Evolutionary conservation across 2,888 invertebrate genomes (phyloP).

Genomic region (Xestia ashworthii): DNA sequence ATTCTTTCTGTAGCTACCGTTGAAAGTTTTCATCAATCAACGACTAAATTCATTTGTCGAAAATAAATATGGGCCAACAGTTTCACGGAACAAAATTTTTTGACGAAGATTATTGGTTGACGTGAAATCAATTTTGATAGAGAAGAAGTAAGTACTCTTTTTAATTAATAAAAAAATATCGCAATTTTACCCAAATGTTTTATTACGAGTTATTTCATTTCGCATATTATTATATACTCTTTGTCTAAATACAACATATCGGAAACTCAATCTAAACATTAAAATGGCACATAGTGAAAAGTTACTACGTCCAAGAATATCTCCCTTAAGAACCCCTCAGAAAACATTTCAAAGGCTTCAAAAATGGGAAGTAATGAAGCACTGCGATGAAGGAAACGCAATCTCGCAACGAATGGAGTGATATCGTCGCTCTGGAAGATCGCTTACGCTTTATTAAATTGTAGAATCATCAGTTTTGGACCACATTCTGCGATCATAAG

Average conservation of each 20-base stretch:
- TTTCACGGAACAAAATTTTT: background rate
- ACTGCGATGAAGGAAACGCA: constrained; percentile 48
- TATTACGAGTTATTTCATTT: background rate
- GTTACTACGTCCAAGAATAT: constrained; percentile 12
- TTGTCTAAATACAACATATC: background rate
- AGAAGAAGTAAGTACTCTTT: background rate
- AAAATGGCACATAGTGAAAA: background rate
- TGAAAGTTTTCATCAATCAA: constrained; percentile 48
- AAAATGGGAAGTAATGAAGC: constrained; percentile 39
- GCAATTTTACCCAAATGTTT: background rate
- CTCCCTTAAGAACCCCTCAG: background rate
- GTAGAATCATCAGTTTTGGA: constrained; percentile 52
- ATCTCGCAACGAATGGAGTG: constrained; percentile 54
- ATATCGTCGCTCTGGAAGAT: constrained; percentile 42
- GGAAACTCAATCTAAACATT: background rate
- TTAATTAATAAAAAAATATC: background rate
- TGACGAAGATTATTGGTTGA: background rate
- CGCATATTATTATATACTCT: background rate
- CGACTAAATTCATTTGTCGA: constrained; percentile 28
- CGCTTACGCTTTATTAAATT: constrained; percentile 55
- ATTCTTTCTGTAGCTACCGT: constrained; percentile 21
- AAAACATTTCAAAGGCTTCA: constrained; percentile 22
- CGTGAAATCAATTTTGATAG: no score
- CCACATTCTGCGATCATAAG: constrained; percentile 40
- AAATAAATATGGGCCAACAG: constrained; percentile 3